These are phyloP conservation scores for Hippoglossus hippoglossus DNA, from an alignment of 2,797 vertebrate genomes.

Conservation along the genomic window DNA sequence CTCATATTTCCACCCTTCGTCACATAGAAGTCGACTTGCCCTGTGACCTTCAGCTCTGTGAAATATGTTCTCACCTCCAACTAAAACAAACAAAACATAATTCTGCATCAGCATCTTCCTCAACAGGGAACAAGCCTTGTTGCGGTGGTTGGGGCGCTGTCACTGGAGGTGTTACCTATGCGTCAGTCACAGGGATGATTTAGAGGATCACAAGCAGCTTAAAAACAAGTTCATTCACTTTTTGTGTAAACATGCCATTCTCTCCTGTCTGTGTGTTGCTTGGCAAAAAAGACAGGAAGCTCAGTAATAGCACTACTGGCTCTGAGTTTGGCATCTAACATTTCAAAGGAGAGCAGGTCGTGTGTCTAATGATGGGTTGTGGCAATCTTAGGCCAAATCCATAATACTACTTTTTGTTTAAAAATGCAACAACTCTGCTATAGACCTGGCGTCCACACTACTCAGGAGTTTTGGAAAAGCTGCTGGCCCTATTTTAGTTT, in stretches of 20 bases:
- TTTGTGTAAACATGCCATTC: constrained; percentile 60
- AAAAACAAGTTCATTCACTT: constrained; percentile 63
- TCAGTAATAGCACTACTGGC: neutral
- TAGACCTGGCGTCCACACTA: too few species aligned
- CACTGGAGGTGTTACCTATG: constrained; percentile 54
- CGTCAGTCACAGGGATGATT: constrained; percentile 67
- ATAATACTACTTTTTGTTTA: too few species aligned
- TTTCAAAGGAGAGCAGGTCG: constrained; percentile 27
- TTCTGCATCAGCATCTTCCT: constrained; percentile 80
- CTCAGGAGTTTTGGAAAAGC: too few species aligned
- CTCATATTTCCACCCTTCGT: constrained; percentile 75
- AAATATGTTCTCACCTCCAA: constrained; percentile 83
- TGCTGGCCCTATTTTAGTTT: too few species aligned
- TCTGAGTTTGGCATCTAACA: constrained; percentile 15
- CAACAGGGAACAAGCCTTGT: constrained; percentile 40
- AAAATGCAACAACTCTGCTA: too few species aligned
- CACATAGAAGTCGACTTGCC: constrained; percentile 72
- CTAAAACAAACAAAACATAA: constrained; percentile 86
- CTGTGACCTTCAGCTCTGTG: constrained; percentile 75
- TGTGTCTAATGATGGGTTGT: constrained; percentile 28
- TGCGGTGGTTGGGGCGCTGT: neutral
- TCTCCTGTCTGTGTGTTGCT: constrained; percentile 16
- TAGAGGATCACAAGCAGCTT: constrained; percentile 54
- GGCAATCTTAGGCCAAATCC: neutral
- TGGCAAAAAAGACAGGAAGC: constrained; percentile 14